Conservation (phyloP, 2,888 invertebrate genomes). For the Penaeus monodon region DNA sequence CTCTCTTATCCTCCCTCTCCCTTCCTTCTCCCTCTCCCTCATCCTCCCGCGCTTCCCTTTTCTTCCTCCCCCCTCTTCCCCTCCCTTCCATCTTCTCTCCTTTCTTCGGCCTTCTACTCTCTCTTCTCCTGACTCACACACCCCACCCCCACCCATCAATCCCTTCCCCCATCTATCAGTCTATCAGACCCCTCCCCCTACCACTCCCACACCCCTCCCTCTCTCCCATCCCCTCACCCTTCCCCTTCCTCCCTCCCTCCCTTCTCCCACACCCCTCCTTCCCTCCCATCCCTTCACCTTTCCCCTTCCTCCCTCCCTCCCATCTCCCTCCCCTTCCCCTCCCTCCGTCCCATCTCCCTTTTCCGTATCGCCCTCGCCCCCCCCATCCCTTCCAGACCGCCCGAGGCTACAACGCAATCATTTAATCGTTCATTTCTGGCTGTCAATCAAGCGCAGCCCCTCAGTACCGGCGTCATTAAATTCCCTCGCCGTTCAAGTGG, state of each 20-base stretch:
- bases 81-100: too few relatives aligned
- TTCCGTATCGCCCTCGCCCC: not conserved
- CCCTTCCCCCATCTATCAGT: not conserved
- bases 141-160: not conserved
- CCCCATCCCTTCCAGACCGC: not conserved
- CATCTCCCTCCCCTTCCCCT: not conserved
- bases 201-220: not conserved
- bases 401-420: constrained; percentile 13
- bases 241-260: too few relatives aligned
- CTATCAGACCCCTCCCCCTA: not conserved
- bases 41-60: too few relatives aligned
- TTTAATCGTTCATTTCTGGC: constrained; percentile 26
- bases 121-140: too few relatives aligned
- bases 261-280: not conserved
- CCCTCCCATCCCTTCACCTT: not conserved
- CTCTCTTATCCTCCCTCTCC: too few relatives aligned
- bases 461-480: not conserved
- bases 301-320: not conserved
- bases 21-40: too few relatives aligned
- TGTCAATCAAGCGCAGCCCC: not conserved
- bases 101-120: too few relatives aligned
- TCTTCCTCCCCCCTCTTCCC: too few relatives aligned
- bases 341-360: not conserved
- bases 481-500: constrained; percentile 4
- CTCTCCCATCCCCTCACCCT: not conserved